Base-by-base conservation (phyloP, 2,888 invertebrate genomes). In the Dicranocentrus wangi region DNA sequence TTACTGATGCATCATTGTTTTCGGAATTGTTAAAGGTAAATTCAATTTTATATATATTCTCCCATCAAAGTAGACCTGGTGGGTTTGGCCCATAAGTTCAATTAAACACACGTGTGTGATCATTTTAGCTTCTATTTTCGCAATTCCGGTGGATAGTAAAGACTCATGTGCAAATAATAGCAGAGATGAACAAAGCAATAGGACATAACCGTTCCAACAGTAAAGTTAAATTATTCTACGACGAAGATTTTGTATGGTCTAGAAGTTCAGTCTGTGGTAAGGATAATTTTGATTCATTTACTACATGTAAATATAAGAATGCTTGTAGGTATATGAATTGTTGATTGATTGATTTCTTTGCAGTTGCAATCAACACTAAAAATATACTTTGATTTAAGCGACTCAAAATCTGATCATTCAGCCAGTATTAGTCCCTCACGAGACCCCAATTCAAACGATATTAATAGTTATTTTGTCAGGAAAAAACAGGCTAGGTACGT, bases 181-280 rank as follows among this genome's bases (percentile, higher is more conserved):
- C 47, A 17, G 77, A 55, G 25, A 86, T 93, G 90, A 87, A 90
- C 90, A 83, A 92, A 87, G 92, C 93, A 60, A 90, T 90, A n/a
- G 91, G 91, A 84, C 77, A 77, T 51, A 77, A 77, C 47, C 68
- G 77, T 1, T 69, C 77, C 13, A 77, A 28, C 25, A 77, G 77
- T 23, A 77, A 77, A 77, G 77, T 77, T 25, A 77, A 77, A 39
- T 39, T 77, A 71, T 88, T 93, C 60, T 94, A 94, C 88, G 92
- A 92, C 87, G 91, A 93, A 88, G 91, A 93, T 47, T 94, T 95
- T 88, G 95, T 95, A 85, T 97, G 97, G 97, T 92, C 93, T 53
- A 94, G 95, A n/a, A 87, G 94, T 96, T 43, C 97, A 97, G 89
- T 93, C 93, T 88, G 95, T 95, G 87, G 95, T 96, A 90, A 90